Percentiles rank a stretch among this genome's conserved stretches.
Evolutionary conservation across 2,797 vertebrate species (phyloP).

Genomic region (Poliocrania exsul): DNA sequence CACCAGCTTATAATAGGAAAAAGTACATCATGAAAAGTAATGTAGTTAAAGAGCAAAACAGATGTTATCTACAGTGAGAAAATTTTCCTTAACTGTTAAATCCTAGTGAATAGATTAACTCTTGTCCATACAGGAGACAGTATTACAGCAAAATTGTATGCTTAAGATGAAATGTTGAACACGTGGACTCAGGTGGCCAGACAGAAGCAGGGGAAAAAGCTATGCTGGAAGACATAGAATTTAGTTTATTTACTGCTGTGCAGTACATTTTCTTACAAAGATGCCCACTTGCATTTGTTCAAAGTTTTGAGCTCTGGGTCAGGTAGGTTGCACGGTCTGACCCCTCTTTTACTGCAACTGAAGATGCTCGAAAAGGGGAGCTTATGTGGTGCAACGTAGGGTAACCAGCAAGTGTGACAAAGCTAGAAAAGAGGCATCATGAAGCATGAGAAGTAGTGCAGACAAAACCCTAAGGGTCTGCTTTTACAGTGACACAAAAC

Average conservation of each 20-base stretch:
- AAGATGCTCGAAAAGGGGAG: background rate
- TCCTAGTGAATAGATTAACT: background rate
- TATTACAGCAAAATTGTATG: background rate
- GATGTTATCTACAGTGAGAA: background rate
- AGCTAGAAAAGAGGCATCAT: background rate
- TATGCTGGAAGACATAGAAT: background rate
- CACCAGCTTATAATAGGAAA: background rate
- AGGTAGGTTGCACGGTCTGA: background rate
- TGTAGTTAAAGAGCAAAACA: constrained; percentile 44
- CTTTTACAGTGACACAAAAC: background rate
- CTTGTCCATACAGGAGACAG: background rate
- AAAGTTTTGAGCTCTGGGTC: background rate
- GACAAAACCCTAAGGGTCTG: background rate
- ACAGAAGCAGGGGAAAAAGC: background rate
- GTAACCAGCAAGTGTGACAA: background rate
- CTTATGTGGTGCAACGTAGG: background rate
- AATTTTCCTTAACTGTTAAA: background rate
- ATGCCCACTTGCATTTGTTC: background rate
- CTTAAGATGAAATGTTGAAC: background rate
- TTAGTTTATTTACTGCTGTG: background rate
- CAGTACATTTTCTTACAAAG: background rate
- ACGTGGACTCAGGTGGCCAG: background rate
- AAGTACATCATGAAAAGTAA: background rate
- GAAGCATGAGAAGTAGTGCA: background rate
- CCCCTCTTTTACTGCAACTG: background rate